Conservation (phyloP, 2,113 vertebrate species). For the Nanorana parkeri region DNA sequence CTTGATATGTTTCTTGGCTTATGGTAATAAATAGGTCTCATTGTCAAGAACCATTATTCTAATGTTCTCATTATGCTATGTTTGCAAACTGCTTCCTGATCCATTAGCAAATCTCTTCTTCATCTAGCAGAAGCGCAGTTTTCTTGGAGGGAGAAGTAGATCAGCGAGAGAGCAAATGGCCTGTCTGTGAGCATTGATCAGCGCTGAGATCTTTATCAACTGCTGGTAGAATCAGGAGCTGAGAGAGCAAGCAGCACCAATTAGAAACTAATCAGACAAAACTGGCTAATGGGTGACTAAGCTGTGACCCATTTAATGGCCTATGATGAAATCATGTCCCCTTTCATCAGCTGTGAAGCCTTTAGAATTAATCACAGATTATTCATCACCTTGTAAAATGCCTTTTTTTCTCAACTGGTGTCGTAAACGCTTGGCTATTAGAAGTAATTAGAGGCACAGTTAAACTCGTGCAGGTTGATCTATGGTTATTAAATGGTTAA, state of each 20-base stretch:
- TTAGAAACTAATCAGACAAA: slow-evolving; percentile 58
- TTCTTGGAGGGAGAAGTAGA: slow-evolving; percentile 11
- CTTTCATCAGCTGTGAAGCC: slow-evolving; percentile 52
- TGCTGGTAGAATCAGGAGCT: not conserved
- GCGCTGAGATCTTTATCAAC: slow-evolving; percentile 51
- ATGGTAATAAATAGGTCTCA: slow-evolving; percentile 36
- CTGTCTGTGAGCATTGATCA: slow-evolving; percentile 54
- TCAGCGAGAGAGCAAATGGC: slow-evolving; percentile 44
- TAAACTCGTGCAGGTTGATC: slow-evolving; percentile 34
- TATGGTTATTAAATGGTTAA: slow-evolving; percentile 30
- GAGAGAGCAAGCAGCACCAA: slow-evolving; percentile 40
- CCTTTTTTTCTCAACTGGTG: slow-evolving; percentile 32
- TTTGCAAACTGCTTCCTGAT: slow-evolving; percentile 39
- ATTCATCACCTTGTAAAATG: slow-evolving; percentile 57
- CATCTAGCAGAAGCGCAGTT: slow-evolving; percentile 14
- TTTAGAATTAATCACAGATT: slow-evolving; percentile 56
- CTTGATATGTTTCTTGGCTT: no score
- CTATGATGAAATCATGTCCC: slow-evolving; percentile 57
- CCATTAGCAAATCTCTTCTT: slow-evolving; percentile 50
- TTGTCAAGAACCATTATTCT: slow-evolving; percentile 42
- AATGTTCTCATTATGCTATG: slow-evolving; percentile 48
- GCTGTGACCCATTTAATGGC: slow-evolving; percentile 56
- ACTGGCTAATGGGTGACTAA: slow-evolving; percentile 55
- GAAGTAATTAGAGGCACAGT: slow-evolving; percentile 50
- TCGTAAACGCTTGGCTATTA: slow-evolving; percentile 46